Conservation (phyloP, 2,888 invertebrate species). For the Alloplasta piceator region DNA sequence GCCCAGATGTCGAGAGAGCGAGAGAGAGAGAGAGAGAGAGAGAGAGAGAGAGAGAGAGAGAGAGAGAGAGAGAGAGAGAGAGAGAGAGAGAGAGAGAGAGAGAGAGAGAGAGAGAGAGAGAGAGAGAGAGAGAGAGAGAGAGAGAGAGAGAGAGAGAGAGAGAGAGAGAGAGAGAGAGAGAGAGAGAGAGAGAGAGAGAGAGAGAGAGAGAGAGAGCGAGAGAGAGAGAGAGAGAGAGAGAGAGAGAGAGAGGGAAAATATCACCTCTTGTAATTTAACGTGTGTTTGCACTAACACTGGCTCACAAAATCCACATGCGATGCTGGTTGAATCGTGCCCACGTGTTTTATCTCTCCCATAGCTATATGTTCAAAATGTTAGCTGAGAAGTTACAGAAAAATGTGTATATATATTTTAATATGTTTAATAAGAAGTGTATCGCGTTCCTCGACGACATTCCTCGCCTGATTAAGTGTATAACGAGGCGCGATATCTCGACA, state of each 20-base stretch:
- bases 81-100: no score
- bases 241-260: conserved; percentile 13
- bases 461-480: background rate
- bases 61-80: no score
- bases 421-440: conserved; percentile 1
- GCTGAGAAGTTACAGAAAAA: background rate
- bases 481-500: conserved; percentile 14
- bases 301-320: conserved; percentile 18
- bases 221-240: no score
- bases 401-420: conserved; percentile 1
- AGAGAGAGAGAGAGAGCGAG: no score
- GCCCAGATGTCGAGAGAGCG: conserved; percentile 40
- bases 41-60: conserved; percentile 34
- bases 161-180: conserved; percentile 20
- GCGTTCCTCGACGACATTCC: conserved; percentile 15
- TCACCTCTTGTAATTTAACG: conserved; percentile 38
- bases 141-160: no score
- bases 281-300: conserved; percentile 41
- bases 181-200: conserved; percentile 36
- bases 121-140: no score
- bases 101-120: no score
- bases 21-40: conserved; percentile 30
- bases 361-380: no score
- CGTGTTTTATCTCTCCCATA: no score
- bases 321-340: background rate